Percentiles rank a stretch among this genome's conserved stretches.
These are phyloP conservation scores for Glareola pratincola DNA, from an alignment of 2,113 vertebrate genomes.

Conservation along the genomic window DNA sequence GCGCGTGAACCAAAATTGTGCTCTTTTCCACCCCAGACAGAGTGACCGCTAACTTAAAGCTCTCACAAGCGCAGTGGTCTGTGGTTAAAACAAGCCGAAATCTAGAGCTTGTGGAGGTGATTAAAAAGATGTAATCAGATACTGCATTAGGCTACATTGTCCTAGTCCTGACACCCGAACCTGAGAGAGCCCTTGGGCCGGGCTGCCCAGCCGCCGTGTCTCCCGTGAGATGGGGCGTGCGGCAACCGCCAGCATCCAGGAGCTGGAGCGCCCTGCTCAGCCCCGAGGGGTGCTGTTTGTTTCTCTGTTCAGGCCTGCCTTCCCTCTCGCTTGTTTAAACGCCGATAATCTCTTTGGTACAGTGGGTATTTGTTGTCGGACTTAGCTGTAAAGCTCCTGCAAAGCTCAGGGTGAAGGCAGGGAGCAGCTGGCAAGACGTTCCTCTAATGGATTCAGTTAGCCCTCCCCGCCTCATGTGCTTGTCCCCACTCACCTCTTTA, in stretches of 20 bases:
- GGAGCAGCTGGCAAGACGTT: not conserved
- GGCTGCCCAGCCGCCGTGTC: not conserved
- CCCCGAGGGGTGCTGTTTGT: not conserved
- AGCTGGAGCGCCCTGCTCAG: not conserved
- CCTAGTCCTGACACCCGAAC: not conserved
- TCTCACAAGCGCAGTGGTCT: not conserved
- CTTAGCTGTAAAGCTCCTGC: slow-evolving; percentile 16
- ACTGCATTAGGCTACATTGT: not conserved
- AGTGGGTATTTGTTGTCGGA: slow-evolving; percentile 43
- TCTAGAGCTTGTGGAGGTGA: not conserved
- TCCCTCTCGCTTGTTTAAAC: not conserved
- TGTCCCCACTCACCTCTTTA: not conserved
- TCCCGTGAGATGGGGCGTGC: not conserved
- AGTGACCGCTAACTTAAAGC: not conserved
- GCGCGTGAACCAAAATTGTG: not conserved
- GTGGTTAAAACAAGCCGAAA: not conserved
- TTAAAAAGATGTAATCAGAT: not conserved
- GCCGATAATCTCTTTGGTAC: slow-evolving; percentile 28
- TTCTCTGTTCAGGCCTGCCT: not conserved
- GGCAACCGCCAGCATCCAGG: not conserved
- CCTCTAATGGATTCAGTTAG: not conserved
- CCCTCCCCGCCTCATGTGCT: not conserved
- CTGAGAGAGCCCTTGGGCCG: not conserved
- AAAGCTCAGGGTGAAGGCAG: slow-evolving; percentile 20
- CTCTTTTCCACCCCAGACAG: not conserved